Evolutionary conservation across 1,140 invertebrate species (phyloP).

Genomic region (Heliconius hermathena): DNA sequence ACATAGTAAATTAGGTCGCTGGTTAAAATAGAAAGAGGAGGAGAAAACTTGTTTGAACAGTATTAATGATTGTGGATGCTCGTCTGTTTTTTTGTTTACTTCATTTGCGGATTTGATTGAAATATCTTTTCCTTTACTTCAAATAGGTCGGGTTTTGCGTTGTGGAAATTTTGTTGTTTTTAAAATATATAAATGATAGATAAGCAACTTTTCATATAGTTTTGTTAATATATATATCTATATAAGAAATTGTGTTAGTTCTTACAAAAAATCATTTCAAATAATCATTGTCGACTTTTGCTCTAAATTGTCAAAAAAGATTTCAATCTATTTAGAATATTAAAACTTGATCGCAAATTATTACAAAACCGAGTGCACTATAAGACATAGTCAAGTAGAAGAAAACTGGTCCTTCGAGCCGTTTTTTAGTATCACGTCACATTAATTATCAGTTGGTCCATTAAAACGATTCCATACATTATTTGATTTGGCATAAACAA

Average conservation of each 20-base stretch:
- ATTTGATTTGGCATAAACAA: conserved; percentile 33
- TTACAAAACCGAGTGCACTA: not conserved
- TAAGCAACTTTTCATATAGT: too few species aligned
- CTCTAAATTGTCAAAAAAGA: too few species aligned
- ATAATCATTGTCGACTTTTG: too few species aligned
- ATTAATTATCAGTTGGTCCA: conserved; percentile 3
- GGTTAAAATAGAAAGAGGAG: not conserved
- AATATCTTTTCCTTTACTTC: not conserved
- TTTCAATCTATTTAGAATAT: not conserved
- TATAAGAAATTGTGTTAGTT: too few species aligned
- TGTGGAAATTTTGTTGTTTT: too few species aligned
- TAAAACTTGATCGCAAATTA: not conserved
- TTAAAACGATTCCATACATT: not conserved
- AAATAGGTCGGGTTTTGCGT: too few species aligned
- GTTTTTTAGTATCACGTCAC: not conserved
- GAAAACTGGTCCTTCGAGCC: not conserved
- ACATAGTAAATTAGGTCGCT: conserved; percentile 21
- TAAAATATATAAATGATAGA: too few species aligned
- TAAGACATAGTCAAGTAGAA: conserved; percentile 1
- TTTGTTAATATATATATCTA: too few species aligned
- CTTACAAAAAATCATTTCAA: too few species aligned
- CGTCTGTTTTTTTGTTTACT: not conserved
- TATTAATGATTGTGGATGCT: not conserved
- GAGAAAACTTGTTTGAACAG: conserved; percentile 12
- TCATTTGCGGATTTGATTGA: not conserved